Evolutionary conservation across 2,888 invertebrate genomes (phyloP).

Genomic region (Dexiosoma caninum): DNA sequence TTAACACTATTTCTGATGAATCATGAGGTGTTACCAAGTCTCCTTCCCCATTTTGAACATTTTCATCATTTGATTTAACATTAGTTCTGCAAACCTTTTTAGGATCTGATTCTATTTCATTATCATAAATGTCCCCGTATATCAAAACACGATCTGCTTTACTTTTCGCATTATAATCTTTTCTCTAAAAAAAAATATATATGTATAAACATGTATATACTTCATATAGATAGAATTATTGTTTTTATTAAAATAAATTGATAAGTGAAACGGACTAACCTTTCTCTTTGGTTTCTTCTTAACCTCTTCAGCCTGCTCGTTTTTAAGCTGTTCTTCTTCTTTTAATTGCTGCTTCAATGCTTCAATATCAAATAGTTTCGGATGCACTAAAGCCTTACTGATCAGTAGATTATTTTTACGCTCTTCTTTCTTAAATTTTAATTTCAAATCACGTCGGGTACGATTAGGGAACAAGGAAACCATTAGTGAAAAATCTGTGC

Average conservation of each 20-base stretch:
- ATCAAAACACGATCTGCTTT: slow-evolving; percentile 68
- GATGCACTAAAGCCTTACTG: slow-evolving; percentile 86
- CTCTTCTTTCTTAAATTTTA: slow-evolving; percentile 96
- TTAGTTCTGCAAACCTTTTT: slow-evolving; percentile 59
- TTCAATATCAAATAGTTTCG: slow-evolving; percentile 83
- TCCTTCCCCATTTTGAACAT: background rate
- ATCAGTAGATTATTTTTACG: slow-evolving; percentile 84
- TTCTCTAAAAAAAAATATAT: slow-evolving; percentile 56
- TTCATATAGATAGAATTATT: background rate
- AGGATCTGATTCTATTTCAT: slow-evolving; percentile 69
- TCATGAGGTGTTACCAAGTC: background rate
- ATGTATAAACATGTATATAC: no score
- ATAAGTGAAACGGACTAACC: background rate
- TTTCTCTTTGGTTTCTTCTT: slow-evolving; percentile 66
- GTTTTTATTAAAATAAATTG: background rate
- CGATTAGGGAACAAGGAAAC: slow-evolving; percentile 88
- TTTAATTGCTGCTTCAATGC: slow-evolving; percentile 81
- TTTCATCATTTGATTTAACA: background rate
- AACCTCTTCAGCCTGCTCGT: slow-evolving; percentile 58
- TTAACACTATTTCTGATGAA: background rate
- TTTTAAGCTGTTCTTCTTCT: slow-evolving; percentile 76
- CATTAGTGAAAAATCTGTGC: slow-evolving; percentile 96
- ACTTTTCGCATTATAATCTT: slow-evolving; percentile 57
- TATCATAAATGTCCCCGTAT: slow-evolving; percentile 72
- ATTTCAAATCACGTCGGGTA: slow-evolving; percentile 88